phyloP scores from a whole-genome alignment of 2,797 vertebrate species.

The Anableps anableps region DNA sequence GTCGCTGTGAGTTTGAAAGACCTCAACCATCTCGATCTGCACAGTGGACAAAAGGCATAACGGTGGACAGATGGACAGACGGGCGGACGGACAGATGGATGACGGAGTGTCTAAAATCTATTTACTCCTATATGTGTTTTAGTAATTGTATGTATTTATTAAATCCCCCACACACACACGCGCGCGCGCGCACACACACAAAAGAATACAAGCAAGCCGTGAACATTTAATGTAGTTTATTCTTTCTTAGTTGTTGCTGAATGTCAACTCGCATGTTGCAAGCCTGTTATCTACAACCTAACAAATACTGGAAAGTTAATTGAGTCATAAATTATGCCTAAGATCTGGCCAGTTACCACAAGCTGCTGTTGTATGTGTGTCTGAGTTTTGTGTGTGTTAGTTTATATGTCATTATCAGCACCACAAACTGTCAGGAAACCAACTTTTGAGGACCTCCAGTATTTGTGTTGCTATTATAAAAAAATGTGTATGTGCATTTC shows the following conservation, averaged over 20 bases:
- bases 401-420: neutral
- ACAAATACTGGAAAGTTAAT: neutral
- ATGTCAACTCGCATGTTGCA: neutral
- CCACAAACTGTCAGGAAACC: neutral
- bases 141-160: neutral
- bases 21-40: slow-evolving; percentile 8
- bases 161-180: neutral
- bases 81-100: neutral
- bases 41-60: neutral
- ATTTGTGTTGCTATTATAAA: neutral
- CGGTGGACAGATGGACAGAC: slow-evolving; percentile 3
- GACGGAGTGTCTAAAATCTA: neutral
- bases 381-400: neutral
- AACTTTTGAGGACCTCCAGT: slow-evolving; percentile 4
- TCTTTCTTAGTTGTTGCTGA: neutral
- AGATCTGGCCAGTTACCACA: neutral
- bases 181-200: neutral
- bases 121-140: neutral
- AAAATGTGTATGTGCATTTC: slow-evolving; percentile 24
- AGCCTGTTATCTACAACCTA: neutral
- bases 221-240: neutral
- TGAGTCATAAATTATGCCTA: slow-evolving; percentile 34
- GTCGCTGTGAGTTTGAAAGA: slow-evolving; percentile 35
- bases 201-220: neutral
- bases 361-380: neutral